Base-by-base conservation (phyloP, 2,113 vertebrate genomes). In the Anser cygnoides region DNA sequence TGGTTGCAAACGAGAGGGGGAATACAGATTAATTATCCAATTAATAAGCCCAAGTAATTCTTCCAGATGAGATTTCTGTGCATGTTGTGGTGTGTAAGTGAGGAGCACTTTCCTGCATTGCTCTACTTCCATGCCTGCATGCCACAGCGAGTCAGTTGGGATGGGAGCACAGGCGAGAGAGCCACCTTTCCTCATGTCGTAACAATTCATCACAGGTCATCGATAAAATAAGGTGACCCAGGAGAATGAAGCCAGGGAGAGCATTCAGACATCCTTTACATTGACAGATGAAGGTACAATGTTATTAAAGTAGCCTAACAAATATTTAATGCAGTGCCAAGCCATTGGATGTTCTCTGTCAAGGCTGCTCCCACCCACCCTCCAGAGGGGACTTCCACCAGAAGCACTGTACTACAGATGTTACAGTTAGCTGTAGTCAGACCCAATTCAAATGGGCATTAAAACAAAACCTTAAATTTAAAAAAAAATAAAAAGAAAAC, bases 11-110 rank as follows among this genome's bases (percentile, higher is more conserved):
- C 13, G 33, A 75, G 57, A 66, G 37, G 33, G 21, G 6, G 43
- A 81, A 90, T 10, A 63, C 43, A 84, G 15, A 57, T n/a, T 74
- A 86, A 74, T 59, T 81, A 57, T 26, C n/a, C n/a, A 75, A 33
- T 87, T 74, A 89, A 78, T 81, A 92, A 93, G 33, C 20, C 68
- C 44, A 31, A 93, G 75, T 46, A 57, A n/a, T 41, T 39, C 50
- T 46, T 28, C 59, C 29, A 77, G 88, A 81, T 63, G 10, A 85
- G 31, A 58, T 54, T 49, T 80, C 52, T 43, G 46, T 0, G 1
- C 25, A 21, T 2, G 2, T 21, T 66, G 31, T 9, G 14, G 22
- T 84, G 68, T 1, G 1, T 9, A 61, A 84, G 25, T 28, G 70
- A 75, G 84, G 70, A 82, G 84, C 15, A 18, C 41, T 63, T 89